These are phyloP conservation scores for Fukomys damarensis DNA, from an alignment of 2,113 vertebrate species.

Conservation along the genomic window DNA sequence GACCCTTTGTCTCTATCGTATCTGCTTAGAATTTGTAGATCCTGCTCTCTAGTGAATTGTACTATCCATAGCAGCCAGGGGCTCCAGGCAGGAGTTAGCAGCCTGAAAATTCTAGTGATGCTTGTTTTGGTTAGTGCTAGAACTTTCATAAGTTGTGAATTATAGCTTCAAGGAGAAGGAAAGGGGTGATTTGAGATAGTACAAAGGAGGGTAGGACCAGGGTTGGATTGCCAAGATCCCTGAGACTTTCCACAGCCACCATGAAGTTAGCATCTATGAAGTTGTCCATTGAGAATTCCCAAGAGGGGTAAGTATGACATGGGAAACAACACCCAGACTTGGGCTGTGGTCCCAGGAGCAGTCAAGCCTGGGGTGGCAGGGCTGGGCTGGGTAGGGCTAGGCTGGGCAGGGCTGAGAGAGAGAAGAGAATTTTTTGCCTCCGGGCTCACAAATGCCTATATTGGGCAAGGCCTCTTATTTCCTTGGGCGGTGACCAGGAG, in stretches of 20 bases:
- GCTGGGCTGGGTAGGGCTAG: constrained; percentile 77
- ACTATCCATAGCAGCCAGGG: not conserved
- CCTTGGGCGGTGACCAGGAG: constrained; percentile 77
- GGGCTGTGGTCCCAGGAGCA: constrained; percentile 73
- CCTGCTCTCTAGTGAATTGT: not conserved
- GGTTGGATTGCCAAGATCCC: not conserved
- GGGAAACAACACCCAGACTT: constrained; percentile 13
- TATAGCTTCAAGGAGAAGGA: not conserved
- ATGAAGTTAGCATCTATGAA: not conserved
- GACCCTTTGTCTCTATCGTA: not conserved
- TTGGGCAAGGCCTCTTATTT: constrained; percentile 81
- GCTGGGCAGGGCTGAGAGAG: constrained; percentile 73
- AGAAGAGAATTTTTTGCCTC: constrained; percentile 79
- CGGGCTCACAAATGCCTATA: constrained; percentile 79
- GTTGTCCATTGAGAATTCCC: not conserved
- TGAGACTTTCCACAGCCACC: not conserved
- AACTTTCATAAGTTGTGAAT: not conserved
- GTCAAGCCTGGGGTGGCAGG: constrained; percentile 60
- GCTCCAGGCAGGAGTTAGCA: not conserved
- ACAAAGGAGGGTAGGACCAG: not conserved
- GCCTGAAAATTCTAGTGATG: not conserved
- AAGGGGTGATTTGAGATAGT: not conserved
- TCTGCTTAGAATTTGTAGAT: not conserved
- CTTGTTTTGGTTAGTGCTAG: not conserved
- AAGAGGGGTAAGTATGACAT: not conserved